These are phyloP conservation scores for Morpho helenor DNA, from an alignment of 2,888 invertebrate species.

Conservation along the genomic window DNA sequence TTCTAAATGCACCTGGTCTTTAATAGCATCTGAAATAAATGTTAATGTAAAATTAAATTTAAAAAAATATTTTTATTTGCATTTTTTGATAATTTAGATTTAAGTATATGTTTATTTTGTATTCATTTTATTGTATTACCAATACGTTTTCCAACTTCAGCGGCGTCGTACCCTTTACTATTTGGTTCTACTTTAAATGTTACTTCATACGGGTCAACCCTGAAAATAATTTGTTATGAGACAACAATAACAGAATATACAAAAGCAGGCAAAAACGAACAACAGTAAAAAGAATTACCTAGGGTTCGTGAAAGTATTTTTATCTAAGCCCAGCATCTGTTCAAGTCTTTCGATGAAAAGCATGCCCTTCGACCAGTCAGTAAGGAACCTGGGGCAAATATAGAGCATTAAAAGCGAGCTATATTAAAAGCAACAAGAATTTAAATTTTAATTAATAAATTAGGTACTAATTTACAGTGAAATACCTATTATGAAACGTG, in stretches of 20 bases:
- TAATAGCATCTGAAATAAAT: constrained; percentile 72
- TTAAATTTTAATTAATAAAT: not conserved
- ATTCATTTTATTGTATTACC: constrained; percentile 61
- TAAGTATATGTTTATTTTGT: no score
- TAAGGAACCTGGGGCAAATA: constrained; percentile 52
- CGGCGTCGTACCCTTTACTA: constrained; percentile 81
- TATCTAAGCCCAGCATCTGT: constrained; percentile 83
- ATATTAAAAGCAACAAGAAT: constrained; percentile 7
- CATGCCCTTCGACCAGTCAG: constrained; percentile 85
- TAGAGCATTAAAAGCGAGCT: constrained; percentile 8
- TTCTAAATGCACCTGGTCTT: constrained; percentile 81
- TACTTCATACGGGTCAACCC: constrained; percentile 87
- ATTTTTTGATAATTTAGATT: not conserved
- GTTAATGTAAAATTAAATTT: not conserved
- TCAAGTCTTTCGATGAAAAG: constrained; percentile 84
- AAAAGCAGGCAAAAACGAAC: constrained; percentile 4
- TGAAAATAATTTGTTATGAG: constrained; percentile 48
- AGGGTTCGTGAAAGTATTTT: constrained; percentile 80
- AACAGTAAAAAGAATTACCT: constrained; percentile 62
- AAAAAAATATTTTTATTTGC: no score
- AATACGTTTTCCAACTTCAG: constrained; percentile 82
- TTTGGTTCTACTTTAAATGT: constrained; percentile 86
- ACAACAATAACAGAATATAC: not conserved
- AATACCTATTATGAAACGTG: constrained; percentile 84
- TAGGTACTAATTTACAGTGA: not conserved